Percentiles rank a stretch among this genome's conserved stretches.
Evolutionary conservation across 2,113 vertebrate genomes (phyloP).

Genomic region (Serilophus lunatus): DNA sequence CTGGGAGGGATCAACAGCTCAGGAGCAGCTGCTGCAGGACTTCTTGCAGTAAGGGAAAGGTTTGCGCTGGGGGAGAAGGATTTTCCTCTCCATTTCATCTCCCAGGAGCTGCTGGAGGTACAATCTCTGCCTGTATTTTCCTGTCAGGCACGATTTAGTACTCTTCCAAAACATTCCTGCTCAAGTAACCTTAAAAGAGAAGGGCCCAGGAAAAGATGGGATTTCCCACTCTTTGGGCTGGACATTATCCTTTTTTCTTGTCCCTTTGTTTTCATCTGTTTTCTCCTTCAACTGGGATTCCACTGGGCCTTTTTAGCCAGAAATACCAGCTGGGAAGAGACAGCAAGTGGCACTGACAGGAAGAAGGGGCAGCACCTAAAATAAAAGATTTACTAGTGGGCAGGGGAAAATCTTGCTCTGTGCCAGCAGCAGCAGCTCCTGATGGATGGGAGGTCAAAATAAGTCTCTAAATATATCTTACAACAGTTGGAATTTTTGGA

Average conservation of each 20-base stretch:
- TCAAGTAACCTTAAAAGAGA: background rate
- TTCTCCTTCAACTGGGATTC: too few relatives aligned
- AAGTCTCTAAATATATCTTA: background rate
- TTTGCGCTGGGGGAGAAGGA: background rate
- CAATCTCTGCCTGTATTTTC: background rate
- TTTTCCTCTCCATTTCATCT: background rate
- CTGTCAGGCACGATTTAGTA: background rate
- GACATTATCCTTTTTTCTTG: background rate
- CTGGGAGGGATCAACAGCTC: background rate
- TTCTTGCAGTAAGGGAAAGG: background rate
- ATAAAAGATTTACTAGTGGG: fast-evolving
- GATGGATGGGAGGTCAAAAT: fast-evolving
- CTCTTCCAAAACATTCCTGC: background rate
- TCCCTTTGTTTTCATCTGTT: background rate
- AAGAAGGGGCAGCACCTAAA: background rate
- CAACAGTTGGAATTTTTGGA: background rate
- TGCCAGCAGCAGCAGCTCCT: background rate
- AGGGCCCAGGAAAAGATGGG: background rate
- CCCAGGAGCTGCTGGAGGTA: background rate
- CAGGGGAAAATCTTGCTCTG: background rate
- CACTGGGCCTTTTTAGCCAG: fast-evolving
- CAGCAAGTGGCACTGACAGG: background rate
- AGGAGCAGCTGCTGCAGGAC: background rate
- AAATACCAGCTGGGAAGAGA: background rate
- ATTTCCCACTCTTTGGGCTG: background rate